phyloP scores from a whole-genome alignment of 2,888 invertebrate genomes.

The Drymonia ruficornis region DNA sequence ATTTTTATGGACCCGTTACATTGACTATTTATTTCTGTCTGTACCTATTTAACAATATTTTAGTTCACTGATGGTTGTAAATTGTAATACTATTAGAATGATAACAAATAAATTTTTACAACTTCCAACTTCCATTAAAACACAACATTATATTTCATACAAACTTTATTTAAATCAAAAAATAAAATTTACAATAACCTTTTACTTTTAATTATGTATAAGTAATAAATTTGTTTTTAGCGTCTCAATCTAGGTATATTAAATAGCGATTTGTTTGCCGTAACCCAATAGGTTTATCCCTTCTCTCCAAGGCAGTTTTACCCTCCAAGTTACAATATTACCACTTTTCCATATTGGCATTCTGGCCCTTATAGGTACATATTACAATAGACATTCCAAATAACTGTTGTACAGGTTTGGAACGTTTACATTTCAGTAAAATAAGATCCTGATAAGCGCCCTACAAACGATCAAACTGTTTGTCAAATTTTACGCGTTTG shows the following conservation, averaged over 20 bases:
- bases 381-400: not conserved
- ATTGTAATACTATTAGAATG: no score
- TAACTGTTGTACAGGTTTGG: not conserved
- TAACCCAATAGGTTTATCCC: constrained; percentile 33
- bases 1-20: no score
- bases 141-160: constrained; percentile 65
- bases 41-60: no score
- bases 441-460: no score
- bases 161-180: constrained; percentile 85
- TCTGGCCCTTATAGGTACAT: constrained; percentile 36
- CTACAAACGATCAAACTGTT: no score
- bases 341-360: constrained; percentile 43
- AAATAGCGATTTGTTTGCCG: constrained; percentile 34
- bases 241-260: constrained; percentile 51
- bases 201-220: constrained; percentile 75
- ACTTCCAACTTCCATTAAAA: constrained; percentile 25
- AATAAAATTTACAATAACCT: constrained; percentile 83
- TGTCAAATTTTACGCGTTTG: no score
- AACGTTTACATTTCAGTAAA: no score
- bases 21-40: no score
- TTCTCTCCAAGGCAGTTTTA: constrained; percentile 55
- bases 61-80: no score
- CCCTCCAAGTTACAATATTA: constrained; percentile 48
- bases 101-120: no score
- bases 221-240: constrained; percentile 72